phyloP scores from a whole-genome alignment of 2,888 invertebrate genomes.

The Limnephilus auricula region DNA sequence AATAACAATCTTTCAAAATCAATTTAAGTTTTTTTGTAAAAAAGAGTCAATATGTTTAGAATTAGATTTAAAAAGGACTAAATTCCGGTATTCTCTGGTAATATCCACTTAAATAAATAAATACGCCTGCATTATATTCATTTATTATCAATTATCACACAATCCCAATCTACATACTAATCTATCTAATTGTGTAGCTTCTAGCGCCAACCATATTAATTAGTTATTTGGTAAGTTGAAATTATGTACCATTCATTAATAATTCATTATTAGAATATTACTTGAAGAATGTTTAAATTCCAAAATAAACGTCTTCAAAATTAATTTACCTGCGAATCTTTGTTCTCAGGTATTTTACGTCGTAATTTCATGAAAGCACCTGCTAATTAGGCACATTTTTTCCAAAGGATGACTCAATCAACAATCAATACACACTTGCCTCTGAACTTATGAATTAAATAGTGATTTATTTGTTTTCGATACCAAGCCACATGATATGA shows the following conservation, averaged over 20 bases:
- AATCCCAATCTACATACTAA: too few relatives aligned
- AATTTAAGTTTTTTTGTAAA: too few relatives aligned
- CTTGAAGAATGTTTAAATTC: background rate
- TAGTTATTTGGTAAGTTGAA: background rate
- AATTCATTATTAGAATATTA: background rate
- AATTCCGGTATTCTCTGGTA: too few relatives aligned
- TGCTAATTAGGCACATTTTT: background rate
- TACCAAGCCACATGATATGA: background rate
- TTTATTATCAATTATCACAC: too few relatives aligned
- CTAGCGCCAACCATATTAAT: background rate
- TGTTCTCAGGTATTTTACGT: background rate
- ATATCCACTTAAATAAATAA: too few relatives aligned
- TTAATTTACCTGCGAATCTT: too few relatives aligned
- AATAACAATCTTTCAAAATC: too few relatives aligned
- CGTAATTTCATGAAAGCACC: background rate
- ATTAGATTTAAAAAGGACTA: too few relatives aligned
- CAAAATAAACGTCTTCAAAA: too few relatives aligned
- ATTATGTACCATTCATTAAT: background rate
- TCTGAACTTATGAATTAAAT: background rate
- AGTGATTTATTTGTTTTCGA: background rate
- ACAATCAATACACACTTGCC: background rate
- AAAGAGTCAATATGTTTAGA: too few relatives aligned
- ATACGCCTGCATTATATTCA: too few relatives aligned
- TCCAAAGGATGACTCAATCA: background rate
- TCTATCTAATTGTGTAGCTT: background rate